Evolutionary conservation across 2,888 invertebrate genomes (phyloP).

Genomic region (Platycheirus albimanus): DNA sequence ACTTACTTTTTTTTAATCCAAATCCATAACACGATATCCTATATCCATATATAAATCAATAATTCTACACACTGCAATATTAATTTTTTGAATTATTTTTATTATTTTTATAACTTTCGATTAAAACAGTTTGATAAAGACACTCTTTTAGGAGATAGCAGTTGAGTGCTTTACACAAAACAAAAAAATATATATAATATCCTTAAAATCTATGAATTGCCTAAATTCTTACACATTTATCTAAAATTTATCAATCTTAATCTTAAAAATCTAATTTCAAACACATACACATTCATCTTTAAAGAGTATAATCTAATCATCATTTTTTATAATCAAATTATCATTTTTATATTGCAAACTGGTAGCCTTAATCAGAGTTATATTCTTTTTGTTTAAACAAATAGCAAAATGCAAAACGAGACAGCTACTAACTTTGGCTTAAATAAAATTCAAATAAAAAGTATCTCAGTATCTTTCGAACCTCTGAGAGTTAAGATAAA

Average conservation of each 20-base stretch:
- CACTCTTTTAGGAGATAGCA: slow-evolving; percentile 49
- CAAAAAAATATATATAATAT: slow-evolving; percentile 1
- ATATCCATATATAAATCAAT: too few relatives aligned
- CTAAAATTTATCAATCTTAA: slow-evolving; percentile 4
- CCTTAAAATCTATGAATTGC: slow-evolving; percentile 60
- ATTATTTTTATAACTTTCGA: slow-evolving; percentile 54
- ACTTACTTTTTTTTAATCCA: too few relatives aligned
- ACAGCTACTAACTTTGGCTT: slow-evolving; percentile 71
- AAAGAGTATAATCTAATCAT: slow-evolving; percentile 31
- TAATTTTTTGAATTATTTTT: slow-evolving; percentile 33
- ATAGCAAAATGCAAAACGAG: background rate
- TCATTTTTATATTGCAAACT: slow-evolving; percentile 63
- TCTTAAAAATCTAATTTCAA: slow-evolving; percentile 13
- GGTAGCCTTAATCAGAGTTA: slow-evolving; percentile 47
- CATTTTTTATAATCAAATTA: slow-evolving; percentile 32
- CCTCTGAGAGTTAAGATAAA: slow-evolving; percentile 3
- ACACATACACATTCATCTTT: slow-evolving; percentile 40
- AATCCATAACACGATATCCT: too few relatives aligned
- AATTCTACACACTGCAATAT: background rate
- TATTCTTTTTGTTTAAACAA: background rate
- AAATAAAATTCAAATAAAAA: slow-evolving; percentile 43
- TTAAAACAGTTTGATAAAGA: slow-evolving; percentile 37
- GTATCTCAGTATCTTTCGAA: slow-evolving; percentile 40
- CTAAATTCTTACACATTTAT: slow-evolving; percentile 53
- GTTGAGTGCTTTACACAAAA: slow-evolving; percentile 25